Evolutionary conservation across 2,113 vertebrate species (phyloP).

Genomic region (Hydrochoerus hydrochaeris): DNA sequence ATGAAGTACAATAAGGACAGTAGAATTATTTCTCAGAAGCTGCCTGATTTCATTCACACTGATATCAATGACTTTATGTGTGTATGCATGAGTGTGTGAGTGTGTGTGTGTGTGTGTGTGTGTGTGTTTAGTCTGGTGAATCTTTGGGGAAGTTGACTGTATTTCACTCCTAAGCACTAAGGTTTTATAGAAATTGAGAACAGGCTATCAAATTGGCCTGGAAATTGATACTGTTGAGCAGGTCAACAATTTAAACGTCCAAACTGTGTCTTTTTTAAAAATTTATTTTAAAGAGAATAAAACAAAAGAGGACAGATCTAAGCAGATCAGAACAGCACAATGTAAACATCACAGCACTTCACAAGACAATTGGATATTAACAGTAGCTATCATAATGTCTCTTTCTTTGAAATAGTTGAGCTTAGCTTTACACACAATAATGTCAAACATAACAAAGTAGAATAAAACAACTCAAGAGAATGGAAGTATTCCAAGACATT

Average conservation of each 20-base stretch:
- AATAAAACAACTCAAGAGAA: too few species aligned
- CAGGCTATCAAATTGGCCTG: neutral
- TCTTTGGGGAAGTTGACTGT: neutral
- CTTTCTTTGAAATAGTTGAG: too few species aligned
- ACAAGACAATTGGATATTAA: too few species aligned
- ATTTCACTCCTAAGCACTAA: neutral
- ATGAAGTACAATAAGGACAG: neutral
- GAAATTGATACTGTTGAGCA: constrained; percentile 2
- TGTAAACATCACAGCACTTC: too few species aligned
- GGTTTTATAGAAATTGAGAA: neutral
- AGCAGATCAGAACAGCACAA: too few species aligned
- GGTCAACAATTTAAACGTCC: neutral
- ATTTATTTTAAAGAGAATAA: too few species aligned
- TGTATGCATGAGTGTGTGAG: too few species aligned
- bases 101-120: neutral
- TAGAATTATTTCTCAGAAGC: neutral
- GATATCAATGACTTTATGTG: neutral
- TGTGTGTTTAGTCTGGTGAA: neutral
- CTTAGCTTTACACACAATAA: too few species aligned
- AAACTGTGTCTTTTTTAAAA: neutral
- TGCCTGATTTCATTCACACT: neutral
- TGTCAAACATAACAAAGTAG: too few species aligned
- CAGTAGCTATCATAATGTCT: too few species aligned
- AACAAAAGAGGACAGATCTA: too few species aligned
- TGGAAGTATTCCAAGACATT: too few species aligned